Base-by-base conservation (phyloP, 37 sponge, comb jelly and placozoan species). In the Mnemiopsis leidyi region DNA sequence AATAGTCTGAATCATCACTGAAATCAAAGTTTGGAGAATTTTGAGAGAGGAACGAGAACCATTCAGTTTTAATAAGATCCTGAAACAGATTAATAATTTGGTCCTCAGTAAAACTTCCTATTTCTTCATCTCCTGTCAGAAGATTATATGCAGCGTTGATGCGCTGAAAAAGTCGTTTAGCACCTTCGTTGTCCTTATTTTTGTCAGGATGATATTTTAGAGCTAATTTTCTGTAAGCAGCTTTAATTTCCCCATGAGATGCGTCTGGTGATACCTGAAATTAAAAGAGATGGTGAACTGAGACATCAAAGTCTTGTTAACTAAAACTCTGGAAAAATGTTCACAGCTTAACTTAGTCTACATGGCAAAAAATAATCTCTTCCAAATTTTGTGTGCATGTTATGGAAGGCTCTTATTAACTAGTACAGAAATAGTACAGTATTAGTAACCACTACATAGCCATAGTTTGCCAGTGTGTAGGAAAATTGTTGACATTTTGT, bases 221-320 rank as follows among this genome's bases (percentile, higher is more conserved):
- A 20, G 61, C 90, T 23, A 40, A 37, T 23, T 38, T 40, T 13
- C 90, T 40, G 48, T 40, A 85, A 24, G 90, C 40, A 0, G 40
- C 9, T 40, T 85, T 85, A 26, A 85, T 85, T 40, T 85, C 90
- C 9, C 21, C 90, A 23, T 28, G 38, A 5, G 90, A n/a, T 24
- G 90, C 13, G 21, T 38, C 61, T 40, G 90, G 90, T n/a, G 90
- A 40, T 85, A 85, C 90, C 90, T 85, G 90, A 25, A 85, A 85
- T 39, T 40, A n/a, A 79, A 35, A 79, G 23, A 73, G 28, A 73
- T n/a, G 25, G 20, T 13, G 61, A 48, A 48, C 9, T 48, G 5
- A 48, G 61, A 18, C 61, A 48, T 18, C 13, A 48, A 48, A 48
- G 61, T 48, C 5, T 18, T 48, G n/a, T n/a, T n/a, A n/a, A n/a